Evolutionary conservation across 2,113 vertebrate genomes (phyloP).

Genomic region (Salvelinus namaycush): DNA sequence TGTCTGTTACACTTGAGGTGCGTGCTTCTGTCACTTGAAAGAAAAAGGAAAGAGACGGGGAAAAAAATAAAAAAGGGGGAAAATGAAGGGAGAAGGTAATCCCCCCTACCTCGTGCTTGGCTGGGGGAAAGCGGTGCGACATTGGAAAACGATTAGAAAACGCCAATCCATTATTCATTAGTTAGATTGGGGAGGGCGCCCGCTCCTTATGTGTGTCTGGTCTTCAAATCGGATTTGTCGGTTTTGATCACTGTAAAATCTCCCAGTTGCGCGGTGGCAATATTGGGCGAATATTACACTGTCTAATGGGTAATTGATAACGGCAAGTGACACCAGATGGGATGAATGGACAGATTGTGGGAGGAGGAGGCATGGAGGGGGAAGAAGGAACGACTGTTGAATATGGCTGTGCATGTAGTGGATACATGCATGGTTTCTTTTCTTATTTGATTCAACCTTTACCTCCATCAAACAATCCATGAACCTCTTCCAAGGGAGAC

Average conservation of each 20-base stretch:
- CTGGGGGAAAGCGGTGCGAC: constrained; percentile 54
- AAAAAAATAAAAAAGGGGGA: constrained; percentile 7
- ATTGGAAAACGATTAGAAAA: constrained; percentile 79
- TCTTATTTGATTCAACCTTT: too few relatives aligned
- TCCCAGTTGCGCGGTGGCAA: constrained; percentile 68
- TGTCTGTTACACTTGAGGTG: constrained; percentile 12
- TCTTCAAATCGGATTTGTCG: constrained; percentile 80
- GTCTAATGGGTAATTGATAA: constrained; percentile 77
- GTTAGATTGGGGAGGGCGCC: constrained; percentile 70
- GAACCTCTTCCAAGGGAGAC: too few relatives aligned
- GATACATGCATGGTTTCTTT: too few relatives aligned
- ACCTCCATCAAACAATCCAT: too few relatives aligned
- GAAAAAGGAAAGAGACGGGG: constrained; percentile 14
- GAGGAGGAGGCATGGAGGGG: constrained; percentile 3
- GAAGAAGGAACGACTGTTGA: constrained; percentile 25
- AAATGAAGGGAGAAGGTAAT: constrained; percentile 8
- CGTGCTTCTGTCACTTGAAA: constrained; percentile 4
- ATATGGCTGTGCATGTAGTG: constrained; percentile 4
- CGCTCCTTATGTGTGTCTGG: constrained; percentile 74
- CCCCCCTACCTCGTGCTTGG: constrained; percentile 37
- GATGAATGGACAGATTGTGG: constrained; percentile 48
- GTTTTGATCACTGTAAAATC: constrained; percentile 77
- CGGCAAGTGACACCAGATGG: constrained; percentile 66
- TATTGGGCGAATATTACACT: constrained; percentile 75
- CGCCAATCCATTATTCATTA: constrained; percentile 79